Evolutionary conservation across 2,113 vertebrate species (phyloP), one percentile per base, ranked within the genome.

Genomic region (Anolis carolinensis): DNA sequence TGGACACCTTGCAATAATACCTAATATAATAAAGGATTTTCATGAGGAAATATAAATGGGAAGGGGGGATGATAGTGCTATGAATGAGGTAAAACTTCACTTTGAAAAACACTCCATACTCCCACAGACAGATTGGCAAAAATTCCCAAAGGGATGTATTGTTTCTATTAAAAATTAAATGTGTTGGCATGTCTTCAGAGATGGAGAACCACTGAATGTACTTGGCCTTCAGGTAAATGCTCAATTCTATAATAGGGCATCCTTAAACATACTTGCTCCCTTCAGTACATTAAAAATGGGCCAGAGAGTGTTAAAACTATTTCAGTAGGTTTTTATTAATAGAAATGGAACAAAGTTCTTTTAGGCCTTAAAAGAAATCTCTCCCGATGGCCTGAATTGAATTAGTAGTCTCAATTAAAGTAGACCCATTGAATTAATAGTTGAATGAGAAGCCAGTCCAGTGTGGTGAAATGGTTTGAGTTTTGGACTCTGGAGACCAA

Each of bases 91-190:
- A 91, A 81, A 94, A 89, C 82, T 74, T 30, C 79, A 44, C 79
- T 91, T 74, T 89, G 89, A 93, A 91, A 90, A 30, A 89, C 74
- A 83, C 68, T 85, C 90, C 0, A 0, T 85, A 91, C 81, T 83
- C 83, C 79, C 79, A 71, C 79, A 87, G 70, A 16, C 70, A 30
- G 4, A 21, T 44, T 34, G 67, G 62, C 81, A 83, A 74, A 72
- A 11, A 70, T 84, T 91, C 82, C 85, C 79, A 89, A 68, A 93
- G 50, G 88, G 86, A 81, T 21, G 87, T 62, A 68, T 68, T 68
- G 76, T 77, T 89, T 25, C 10, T 86, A 44, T 90, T 89, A 88
- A 89, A 92, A 93, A 93, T 89, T 90, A 93, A 85, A 88, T n/a
- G 18, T 7, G 83, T 34, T 91, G 82, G 48, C 88, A 89, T 36